Evolutionary conservation across 2,888 invertebrate species (phyloP).

Genomic region (Galerucella pusilla): DNA sequence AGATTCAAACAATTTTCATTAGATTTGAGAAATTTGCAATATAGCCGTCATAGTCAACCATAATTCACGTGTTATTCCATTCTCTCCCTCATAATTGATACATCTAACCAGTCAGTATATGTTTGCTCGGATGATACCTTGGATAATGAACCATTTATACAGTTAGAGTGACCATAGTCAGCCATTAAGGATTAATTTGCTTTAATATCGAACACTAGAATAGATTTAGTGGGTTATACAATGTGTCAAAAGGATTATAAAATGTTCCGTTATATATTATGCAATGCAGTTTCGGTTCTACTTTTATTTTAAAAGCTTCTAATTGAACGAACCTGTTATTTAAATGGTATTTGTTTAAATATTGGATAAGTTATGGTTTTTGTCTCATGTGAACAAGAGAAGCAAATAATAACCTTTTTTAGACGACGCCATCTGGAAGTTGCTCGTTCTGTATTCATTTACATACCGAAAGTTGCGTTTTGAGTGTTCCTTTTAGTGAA

Average conservation of each 20-base stretch:
- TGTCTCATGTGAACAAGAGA: too few relatives aligned
- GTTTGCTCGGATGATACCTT: constrained; percentile 33
- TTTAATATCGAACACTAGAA: constrained; percentile 22
- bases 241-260: constrained; percentile 17
- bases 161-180: constrained; percentile 26
- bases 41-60: constrained; percentile 19
- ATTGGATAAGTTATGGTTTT: too few relatives aligned
- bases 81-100: constrained; percentile 42
- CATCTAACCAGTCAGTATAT: constrained; percentile 28
- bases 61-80: constrained; percentile 38
- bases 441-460: too few relatives aligned
- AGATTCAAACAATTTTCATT: constrained; percentile 7
- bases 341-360: too few relatives aligned
- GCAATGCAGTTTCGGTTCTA: neutral
- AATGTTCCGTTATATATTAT: constrained; percentile 17
- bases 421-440: too few relatives aligned
- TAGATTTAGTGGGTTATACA: constrained; percentile 21
- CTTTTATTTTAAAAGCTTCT: neutral
- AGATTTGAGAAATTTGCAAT: constrained; percentile 9
- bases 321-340: neutral
- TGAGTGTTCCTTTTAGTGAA: too few relatives aligned
- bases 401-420: too few relatives aligned
- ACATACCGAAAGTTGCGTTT: too few relatives aligned
- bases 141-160: constrained; percentile 41
- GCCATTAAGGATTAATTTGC: constrained; percentile 35